Base-by-base conservation (phyloP, 2,888 invertebrate species). In the Clepsis dumicolana region DNA sequence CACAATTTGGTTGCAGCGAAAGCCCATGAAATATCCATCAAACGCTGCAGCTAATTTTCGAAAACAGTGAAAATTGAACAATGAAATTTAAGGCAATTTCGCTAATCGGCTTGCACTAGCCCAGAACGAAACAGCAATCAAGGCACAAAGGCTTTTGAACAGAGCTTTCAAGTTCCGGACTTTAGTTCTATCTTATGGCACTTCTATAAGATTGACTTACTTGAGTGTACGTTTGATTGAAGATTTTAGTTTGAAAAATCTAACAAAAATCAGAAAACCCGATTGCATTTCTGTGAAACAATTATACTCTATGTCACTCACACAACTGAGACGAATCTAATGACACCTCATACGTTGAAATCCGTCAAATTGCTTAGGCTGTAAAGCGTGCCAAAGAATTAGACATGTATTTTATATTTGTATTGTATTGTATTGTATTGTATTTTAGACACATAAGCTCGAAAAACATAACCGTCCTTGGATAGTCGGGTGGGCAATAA, bases 91-190 rank as follows among this genome's bases (percentile, higher is more conserved):
- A 62, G 62, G 63, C 68, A 59, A 68, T 68, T 64, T 24, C 63
- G 18, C 10, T 64, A 68, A 68, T 68, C 68, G 68, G 68, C 52
- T 64, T 68, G 68, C 63, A 64, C 27, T 67, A 25, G n/a, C 27
- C 27, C 56, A 32, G 38, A 57, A 18, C 57, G 63, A 53, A 68
- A 29, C 52, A 25, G 63, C 64, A 64, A 64, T 68, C 68, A 64
- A 64, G 29, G 41, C 59, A 53, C 68, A 64, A 64, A 68, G 64
- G 59, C 57, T 56, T 65, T 32, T 21, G 21, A 50, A 24, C 25
- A 14, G 38, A 57, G 50, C 50, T 62, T 56, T 67, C 56, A 24
- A 56, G 35, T 50, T 44, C 21, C 3, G 54, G 44, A 50, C 50
- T 56, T 63, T 29, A 50, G 56, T 48, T 61, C 35, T 27, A 56